phyloP scores from a whole-genome alignment of 2,888 invertebrate genomes.

The Tenthredo notha region DNA sequence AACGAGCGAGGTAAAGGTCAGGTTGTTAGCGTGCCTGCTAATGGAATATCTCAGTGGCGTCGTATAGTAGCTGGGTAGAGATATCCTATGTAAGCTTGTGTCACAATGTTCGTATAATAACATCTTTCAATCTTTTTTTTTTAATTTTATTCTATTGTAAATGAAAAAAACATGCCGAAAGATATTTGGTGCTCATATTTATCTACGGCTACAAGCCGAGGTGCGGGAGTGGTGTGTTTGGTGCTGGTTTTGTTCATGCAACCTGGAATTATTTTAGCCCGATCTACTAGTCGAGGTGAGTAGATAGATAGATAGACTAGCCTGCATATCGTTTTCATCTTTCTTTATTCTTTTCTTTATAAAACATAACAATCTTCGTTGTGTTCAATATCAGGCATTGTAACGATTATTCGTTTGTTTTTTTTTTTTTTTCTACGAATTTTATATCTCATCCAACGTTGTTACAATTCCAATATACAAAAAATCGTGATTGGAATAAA shows the following conservation, averaged over 20 bases:
- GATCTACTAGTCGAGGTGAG: slow-evolving; percentile 17
- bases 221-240: slow-evolving; percentile 42
- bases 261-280: slow-evolving; percentile 48
- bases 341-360: too few relatives aligned
- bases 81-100: neutral
- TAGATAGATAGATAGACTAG: too few relatives aligned
- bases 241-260: slow-evolving; percentile 47
- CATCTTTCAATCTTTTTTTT: too few relatives aligned
- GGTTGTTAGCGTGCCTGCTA: neutral
- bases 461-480: neutral
- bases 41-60: neutral
- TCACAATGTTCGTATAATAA: neutral
- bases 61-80: neutral
- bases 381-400: neutral
- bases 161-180: slow-evolving; percentile 21
- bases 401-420: neutral
- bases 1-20: slow-evolving; percentile 17
- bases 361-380: neutral
- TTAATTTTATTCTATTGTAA: neutral
- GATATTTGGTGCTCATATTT: slow-evolving; percentile 37
- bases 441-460: neutral
- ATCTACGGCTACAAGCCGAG: neutral
- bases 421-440: neutral
- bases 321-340: too few relatives aligned
- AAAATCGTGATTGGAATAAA: neutral